phyloP scores from a whole-genome alignment of 2,797 vertebrate species.

The Muscicapa comitata region DNA sequence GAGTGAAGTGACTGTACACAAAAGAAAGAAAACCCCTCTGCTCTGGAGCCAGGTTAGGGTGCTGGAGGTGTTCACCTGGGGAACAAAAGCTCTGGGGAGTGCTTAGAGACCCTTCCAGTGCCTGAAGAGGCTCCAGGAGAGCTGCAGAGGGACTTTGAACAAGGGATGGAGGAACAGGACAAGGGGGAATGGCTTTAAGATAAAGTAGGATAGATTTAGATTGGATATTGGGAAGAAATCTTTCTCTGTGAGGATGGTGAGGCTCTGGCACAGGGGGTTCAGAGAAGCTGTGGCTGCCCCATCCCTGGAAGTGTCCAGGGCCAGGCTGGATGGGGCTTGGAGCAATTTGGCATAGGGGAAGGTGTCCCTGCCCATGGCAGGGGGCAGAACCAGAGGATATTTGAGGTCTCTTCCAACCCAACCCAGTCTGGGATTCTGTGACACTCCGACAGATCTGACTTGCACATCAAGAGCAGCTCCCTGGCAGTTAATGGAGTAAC shows the following conservation, averaged over 20 bases:
- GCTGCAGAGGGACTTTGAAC: neutral
- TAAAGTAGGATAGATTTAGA: neutral
- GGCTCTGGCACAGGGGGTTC: neutral
- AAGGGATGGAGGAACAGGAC: neutral
- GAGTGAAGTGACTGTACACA: neutral
- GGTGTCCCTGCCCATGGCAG: neutral
- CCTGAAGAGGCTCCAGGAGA: neutral
- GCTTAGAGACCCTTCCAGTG: neutral
- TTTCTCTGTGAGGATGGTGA: fast-evolving
- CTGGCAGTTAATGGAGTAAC: neutral
- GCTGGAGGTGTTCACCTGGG: neutral
- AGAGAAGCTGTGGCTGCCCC: neutral
- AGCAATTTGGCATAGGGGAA: fast-evolving
- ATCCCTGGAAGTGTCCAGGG: neutral
- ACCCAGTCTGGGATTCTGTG: neutral
- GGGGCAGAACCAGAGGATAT: neutral
- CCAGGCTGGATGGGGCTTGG: fast-evolving
- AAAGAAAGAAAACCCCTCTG: neutral
- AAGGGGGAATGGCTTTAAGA: neutral
- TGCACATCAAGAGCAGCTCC: neutral
- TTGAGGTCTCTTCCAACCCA: neutral
- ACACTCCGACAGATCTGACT: neutral
- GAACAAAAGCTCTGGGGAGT: neutral
- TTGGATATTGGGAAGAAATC: neutral
- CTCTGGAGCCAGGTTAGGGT: neutral